Evolutionary conservation across 1,140 invertebrate species (phyloP).

Genomic region (Daktulosphaira vitifoliae): DNA sequence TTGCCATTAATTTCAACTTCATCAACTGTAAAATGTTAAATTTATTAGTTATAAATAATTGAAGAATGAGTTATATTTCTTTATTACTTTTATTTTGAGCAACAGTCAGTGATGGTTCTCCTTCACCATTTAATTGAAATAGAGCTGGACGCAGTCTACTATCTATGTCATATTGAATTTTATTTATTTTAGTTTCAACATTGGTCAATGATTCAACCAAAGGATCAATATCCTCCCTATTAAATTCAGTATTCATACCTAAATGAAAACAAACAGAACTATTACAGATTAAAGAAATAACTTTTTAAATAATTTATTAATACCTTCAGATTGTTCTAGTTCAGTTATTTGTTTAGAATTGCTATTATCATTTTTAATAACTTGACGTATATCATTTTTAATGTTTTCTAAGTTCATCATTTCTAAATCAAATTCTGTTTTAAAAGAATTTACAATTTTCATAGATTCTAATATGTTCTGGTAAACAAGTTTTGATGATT

Average conservation of each 20-base stretch:
- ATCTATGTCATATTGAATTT: conserved; percentile 8
- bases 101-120: conserved; percentile 42
- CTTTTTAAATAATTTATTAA: not conserved
- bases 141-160: conserved; percentile 1
- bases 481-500: conserved; percentile 36
- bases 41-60: conserved; percentile 38
- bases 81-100: conserved; percentile 45
- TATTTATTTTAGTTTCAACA: conserved; percentile 17
- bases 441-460: conserved; percentile 37
- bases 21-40: conserved; percentile 32
- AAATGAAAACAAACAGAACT: not conserved
- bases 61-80: conserved; percentile 40
- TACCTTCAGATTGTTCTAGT: conserved; percentile 37
- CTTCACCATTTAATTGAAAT: conserved; percentile 48
- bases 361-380: conserved; percentile 49
- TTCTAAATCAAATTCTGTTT: conserved; percentile 44
- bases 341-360: conserved; percentile 47
- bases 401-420: conserved; percentile 46
- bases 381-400: conserved; percentile 47
- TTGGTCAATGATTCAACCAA: not conserved
- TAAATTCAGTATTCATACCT: conserved; percentile 16
- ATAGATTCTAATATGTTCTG: conserved; percentile 32
- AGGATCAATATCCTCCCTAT: conserved; percentile 10
- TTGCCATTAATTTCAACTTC: conserved; percentile 38
- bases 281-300: not conserved